phyloP scores from a whole-genome alignment of 2,888 invertebrate species.

The Plebejus melissa region DNA sequence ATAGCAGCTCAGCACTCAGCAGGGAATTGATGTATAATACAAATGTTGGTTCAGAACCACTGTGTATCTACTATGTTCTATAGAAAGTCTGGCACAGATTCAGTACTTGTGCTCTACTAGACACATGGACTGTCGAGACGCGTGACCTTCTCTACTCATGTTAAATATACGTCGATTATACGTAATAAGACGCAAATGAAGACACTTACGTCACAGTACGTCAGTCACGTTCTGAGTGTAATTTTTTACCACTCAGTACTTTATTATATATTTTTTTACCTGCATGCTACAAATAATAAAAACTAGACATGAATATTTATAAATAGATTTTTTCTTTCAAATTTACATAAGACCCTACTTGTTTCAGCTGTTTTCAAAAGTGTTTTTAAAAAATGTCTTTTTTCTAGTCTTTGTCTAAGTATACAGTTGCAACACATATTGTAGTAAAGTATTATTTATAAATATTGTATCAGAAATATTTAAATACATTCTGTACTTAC shows the following conservation, averaged over 20 bases:
- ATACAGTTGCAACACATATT: background rate
- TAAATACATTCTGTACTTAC: background rate
- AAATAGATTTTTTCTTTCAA: background rate
- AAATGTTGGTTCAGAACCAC: too few species aligned
- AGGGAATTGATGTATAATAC: background rate
- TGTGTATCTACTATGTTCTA: background rate
- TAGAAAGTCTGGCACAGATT: background rate
- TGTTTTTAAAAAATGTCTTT: background rate
- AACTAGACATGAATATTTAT: background rate
- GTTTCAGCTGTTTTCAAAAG: background rate
- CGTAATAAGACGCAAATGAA: background rate
- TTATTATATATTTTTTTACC: background rate
- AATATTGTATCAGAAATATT: background rate
- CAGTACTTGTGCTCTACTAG: background rate
- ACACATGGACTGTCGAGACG: background rate
- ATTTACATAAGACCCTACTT: background rate
- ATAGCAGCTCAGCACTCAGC: too few species aligned
- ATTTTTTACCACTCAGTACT: background rate
- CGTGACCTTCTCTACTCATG: background rate
- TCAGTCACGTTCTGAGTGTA: background rate
- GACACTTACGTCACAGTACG: background rate
- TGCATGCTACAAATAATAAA: background rate
- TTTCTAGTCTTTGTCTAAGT: background rate
- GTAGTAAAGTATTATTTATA: background rate
- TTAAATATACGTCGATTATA: background rate